Base-by-base conservation (phyloP, 2,113 vertebrate species). In the Alethe castanea region DNA sequence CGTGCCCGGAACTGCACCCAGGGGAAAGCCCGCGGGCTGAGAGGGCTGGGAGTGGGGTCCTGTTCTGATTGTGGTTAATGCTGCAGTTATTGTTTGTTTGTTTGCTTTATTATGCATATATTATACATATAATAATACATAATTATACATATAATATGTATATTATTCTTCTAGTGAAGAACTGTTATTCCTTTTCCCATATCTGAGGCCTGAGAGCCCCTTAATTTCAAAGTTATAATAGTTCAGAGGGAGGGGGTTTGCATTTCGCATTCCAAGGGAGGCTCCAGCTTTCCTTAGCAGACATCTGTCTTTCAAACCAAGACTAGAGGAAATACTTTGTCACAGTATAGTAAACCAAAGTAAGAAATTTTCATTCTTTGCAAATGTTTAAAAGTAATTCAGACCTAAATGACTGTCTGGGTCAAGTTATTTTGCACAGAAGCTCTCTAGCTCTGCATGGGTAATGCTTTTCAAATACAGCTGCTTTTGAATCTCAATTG, bases 361-460 rank as follows among this genome's bases (percentile, higher is more conserved):
- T 47, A 79, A 81, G 35, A 89, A 40, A 9, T 56, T 22, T 60
- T 92, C 5, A 35, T 59, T 84, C 9, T 88, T 80, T 81, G 47
- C 69, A 57, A 89, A 70, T 47, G 5, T 62, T 91, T 80, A 35
- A 89, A 85, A 67, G 44, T 42, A 47, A 59, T 81, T 89, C 47
- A 71, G 4, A 91, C 73, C 52, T 69, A 66, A 81, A 74, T 64
- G 74, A 53, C 20, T 36, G 29, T 48, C 36, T 74, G n/a, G 65
- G 65, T 87, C 87, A 95, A 92, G 48, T 71, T 81, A 90, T 93
- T 91, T 91, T 84, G 29, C 44, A 67, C 60, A 81, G 77, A 73
- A 88, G 8, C 20, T 86, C 26, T 77, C 22, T 35, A 81, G 24
- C 9, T 81, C 20, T n/a, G 52, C 8, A 13, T 28, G 33, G 65